phyloP scores from a whole-genome alignment of 2,888 invertebrate species.

The Leucania comma region DNA sequence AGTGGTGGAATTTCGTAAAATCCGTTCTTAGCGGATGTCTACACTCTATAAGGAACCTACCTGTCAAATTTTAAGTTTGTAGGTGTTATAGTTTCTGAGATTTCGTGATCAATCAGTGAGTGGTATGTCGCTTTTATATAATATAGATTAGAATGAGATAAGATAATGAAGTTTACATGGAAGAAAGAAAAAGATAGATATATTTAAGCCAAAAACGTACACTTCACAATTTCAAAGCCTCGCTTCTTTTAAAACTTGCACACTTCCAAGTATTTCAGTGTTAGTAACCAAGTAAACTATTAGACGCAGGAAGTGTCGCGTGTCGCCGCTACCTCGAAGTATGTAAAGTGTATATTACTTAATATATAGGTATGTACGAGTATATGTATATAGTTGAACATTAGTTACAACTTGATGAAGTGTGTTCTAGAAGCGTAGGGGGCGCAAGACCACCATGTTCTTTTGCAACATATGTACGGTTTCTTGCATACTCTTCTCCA shows the following conservation, averaged over 20 bases:
- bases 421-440: not conserved
- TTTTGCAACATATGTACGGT: no score
- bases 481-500: no score
- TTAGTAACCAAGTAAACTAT: slow-evolving; percentile 25
- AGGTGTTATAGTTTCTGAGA: no score
- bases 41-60: no score
- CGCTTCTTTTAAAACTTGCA: slow-evolving; percentile 3
- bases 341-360: not conserved
- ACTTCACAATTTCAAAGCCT: not conserved
- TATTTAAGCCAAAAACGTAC: not conserved
- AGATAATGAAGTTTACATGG: not conserved
- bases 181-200: no score
- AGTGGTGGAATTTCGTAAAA: no score
- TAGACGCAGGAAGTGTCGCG: slow-evolving; percentile 46
- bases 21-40: no score
- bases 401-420: not conserved
- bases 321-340: slow-evolving; percentile 25
- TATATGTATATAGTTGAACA: no score
- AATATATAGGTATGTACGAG: not conserved
- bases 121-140: no score
- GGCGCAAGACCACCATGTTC: not conserved
- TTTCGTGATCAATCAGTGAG: no score
- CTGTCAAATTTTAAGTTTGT: no score
- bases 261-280: slow-evolving; percentile 17
- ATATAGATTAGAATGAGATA: not conserved